A percentile compares a stretch with the other conserved stretches of the same genome.
phyloP scores from a whole-genome alignment of 2,888 invertebrate species.

The Leptogaster cylindrica region DNA sequence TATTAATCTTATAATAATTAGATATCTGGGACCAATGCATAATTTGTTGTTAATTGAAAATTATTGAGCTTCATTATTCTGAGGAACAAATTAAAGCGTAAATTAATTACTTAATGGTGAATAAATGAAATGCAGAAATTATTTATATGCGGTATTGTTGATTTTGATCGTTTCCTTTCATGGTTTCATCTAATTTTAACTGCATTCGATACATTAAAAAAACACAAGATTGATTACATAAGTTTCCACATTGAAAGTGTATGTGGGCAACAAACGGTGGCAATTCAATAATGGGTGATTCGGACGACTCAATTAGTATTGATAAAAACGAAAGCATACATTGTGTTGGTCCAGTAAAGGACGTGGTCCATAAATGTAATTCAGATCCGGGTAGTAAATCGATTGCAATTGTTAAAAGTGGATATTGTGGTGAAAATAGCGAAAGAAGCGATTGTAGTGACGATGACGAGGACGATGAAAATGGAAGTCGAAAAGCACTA shows the following conservation, averaged over 20 bases:
- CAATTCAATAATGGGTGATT: constrained; percentile 54
- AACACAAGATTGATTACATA: not conserved
- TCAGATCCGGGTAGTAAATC: constrained; percentile 68
- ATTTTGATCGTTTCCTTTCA: not conserved
- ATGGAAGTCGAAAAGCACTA: not conserved
- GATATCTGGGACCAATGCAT: too few species aligned
- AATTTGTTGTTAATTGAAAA: too few species aligned
- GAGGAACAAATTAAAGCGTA: too few species aligned
- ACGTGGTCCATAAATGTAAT: constrained; percentile 72
- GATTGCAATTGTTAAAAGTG: not conserved
- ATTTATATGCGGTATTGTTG: not conserved
- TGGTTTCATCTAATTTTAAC: not conserved
- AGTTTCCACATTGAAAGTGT: not conserved
- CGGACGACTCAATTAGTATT: constrained; percentile 50
- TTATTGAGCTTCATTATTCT: too few species aligned
- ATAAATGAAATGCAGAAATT: too few species aligned
- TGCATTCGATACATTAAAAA: not conserved
- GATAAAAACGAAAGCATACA: constrained; percentile 11
- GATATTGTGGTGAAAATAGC: constrained; percentile 7
- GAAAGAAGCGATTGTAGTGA: constrained; percentile 7
- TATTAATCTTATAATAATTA: too few species aligned
- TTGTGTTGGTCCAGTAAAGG: constrained; percentile 64
- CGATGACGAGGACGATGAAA: constrained; percentile 9
- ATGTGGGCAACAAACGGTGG: not conserved
- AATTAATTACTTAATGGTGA: too few species aligned